These are phyloP conservation scores for Sinodicranocentrus sp. DNA, from an alignment of 2,888 invertebrate genomes.

Conservation along the genomic window DNA sequence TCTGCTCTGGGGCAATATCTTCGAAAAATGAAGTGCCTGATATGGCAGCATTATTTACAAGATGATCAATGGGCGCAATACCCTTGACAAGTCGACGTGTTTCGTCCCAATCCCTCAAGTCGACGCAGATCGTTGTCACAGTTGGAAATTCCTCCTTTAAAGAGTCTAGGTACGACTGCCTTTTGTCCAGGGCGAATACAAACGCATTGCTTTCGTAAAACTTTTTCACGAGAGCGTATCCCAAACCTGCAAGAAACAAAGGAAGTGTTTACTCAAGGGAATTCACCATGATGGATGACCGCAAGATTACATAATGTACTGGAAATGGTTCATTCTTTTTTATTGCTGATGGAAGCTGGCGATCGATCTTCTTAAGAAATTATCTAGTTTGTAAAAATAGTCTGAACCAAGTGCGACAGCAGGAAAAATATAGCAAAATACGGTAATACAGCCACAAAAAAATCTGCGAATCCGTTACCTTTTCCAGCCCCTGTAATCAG, in stretches of 20 bases:
- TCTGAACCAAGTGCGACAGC: no score
- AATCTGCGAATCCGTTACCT: no score
- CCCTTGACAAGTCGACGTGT: constrained; percentile 83
- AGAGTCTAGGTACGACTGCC: constrained; percentile 83
- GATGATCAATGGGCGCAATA: constrained; percentile 86
- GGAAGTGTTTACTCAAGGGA: constrained; percentile 8
- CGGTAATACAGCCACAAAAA: no score
- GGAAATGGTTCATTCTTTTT: no score
- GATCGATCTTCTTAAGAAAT: no score
- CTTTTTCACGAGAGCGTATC: constrained; percentile 65
- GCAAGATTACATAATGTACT: constrained; percentile 13
- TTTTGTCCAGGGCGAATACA: constrained; percentile 88
- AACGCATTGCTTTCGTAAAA: constrained; percentile 80
- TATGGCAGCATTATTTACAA: constrained; percentile 94
- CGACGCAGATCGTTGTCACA: constrained; percentile 85
- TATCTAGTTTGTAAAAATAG: no score
- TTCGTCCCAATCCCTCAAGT: constrained; percentile 87
- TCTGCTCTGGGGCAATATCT: constrained; percentile 83
- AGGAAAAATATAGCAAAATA: no score
- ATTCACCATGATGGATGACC: constrained; percentile 48
- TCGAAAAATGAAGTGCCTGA: constrained; percentile 86
- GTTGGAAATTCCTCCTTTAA: constrained; percentile 82
- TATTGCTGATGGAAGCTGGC: no score
- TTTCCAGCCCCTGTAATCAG: constrained; percentile 93
- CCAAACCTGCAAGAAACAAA: constrained; percentile 56